Evolutionary conservation across 2,113 vertebrate species (phyloP), one percentile per base, ranked within the genome.

Genomic region (Nibea coibor): DNA sequence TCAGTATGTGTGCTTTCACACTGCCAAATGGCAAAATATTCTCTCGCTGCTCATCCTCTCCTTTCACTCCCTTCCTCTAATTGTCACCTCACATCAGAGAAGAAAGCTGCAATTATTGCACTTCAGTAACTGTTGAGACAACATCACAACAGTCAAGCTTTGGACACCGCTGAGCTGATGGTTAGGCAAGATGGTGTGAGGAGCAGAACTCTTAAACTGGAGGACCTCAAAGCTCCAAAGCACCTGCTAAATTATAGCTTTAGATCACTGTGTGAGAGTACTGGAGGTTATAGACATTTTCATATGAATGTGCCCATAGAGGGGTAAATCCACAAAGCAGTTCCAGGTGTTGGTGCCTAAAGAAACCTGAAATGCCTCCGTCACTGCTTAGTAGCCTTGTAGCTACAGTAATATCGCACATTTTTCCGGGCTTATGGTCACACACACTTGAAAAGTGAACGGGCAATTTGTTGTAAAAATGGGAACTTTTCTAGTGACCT

Each of bases 61-160:
- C 47, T 82, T 83, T 81, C 85, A 10, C 74, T 75, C 81, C 67
- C 78, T 83, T 83, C 73, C 73, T 86, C 75, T 88, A 80, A 87
- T 92, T 93, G 90, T 91, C 92, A 93, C 89, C 89, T 91, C 92
- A 88, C 84, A 81, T 93, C 88, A 91, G 80, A 91, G 82, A 90
- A 88, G 79, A 93, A 94, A 93, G 85, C 94, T 94, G 94, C 88
- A 94, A 95, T 95, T 93, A 93, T 92, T 92, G 87, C 93, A 94
- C 92, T 94, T 92, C 88, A 86, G 64, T 91, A 92, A 93, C 89
- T 94, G 91, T 93, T 93, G 93, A 92, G 85, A 93, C 92, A 94
- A 94, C 91, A 93, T 90, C 90, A 77, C 92, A 91, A 91, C 91
- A 93, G 92, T 88, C 54, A 76, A 86, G 80, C 82, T 79, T 85